Evolutionary conservation across 2,113 vertebrate species (phyloP), one percentile per base, ranked within the genome.

Genomic region (Ictidomys tridecemlineatus): DNA sequence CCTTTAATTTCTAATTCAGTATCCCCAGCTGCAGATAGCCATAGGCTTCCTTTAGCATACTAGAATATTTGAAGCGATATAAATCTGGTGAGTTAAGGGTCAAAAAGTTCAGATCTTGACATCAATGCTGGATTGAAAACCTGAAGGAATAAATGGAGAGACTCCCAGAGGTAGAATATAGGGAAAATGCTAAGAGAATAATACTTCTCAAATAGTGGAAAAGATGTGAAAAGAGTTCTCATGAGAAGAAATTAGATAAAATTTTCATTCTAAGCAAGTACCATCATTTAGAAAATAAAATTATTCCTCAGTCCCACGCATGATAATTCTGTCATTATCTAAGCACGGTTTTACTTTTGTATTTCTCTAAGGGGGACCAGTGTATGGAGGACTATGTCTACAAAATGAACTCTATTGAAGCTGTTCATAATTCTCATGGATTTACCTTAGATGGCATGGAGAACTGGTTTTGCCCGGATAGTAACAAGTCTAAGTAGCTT

Each of bases 211-310:
- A 48, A 10, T 4, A 32, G 28, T 10, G 72, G 53, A 2, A 42
- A 34, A 65, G 12, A 28, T 7, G 12, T 4, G 18, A 26, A 48
- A 17, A 34, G 8, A 16, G 5, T 39, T 86, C 61, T 77, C 20
- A 37, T 12, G 61, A 42, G 48, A 65, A 74, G 22, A 39, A 82
- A 53, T 85, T 69, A 51, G 22, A 32, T 8, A 70, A 88, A 63
- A 10, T 0, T 13, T 73, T 42, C 42, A 76, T 17, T 32, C 5
- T 20, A 39, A 51, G 69, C 0, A 70, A n/a, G 12, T 11, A 3
- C 39, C 20, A 0, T 6, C 58, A 17, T 5, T 18, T 6, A 39
- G 28, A 32, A 45, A 39, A 30, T 0, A 5, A 6, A 24, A 16
- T 53, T 18, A 39, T 2, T 6, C 8, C 20, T 3, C 10, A 30